Conservation (phyloP, 2,797 vertebrate genomes). For the Kryptolebias ocellatus region DNA sequence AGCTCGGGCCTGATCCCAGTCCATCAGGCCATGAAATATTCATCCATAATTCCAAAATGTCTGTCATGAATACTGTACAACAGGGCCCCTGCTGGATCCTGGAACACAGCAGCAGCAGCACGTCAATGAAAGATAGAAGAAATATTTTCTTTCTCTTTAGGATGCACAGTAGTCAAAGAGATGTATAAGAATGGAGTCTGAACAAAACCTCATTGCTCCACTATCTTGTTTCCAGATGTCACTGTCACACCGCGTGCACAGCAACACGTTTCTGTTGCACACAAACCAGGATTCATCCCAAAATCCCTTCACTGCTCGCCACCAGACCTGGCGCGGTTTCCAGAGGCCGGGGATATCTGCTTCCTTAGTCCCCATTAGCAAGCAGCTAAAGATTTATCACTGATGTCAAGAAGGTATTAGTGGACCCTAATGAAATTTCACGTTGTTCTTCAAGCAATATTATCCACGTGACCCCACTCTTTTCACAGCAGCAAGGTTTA, state of each 20-base stretch:
- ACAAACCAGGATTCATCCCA: slow-evolving; percentile 39
- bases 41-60: slow-evolving; percentile 67
- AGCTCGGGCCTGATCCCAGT: slow-evolving; percentile 56
- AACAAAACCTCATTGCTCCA: slow-evolving; percentile 24
- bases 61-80: slow-evolving; percentile 65
- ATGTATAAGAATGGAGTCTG: slow-evolving; percentile 20
- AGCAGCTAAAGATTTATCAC: slow-evolving; percentile 74
- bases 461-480: slow-evolving; percentile 70
- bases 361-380: slow-evolving; percentile 69
- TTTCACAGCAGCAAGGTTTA: slow-evolving; percentile 69
- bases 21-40: slow-evolving; percentile 79
- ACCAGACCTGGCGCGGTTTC: slow-evolving; percentile 58
- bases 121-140: slow-evolving; percentile 1
- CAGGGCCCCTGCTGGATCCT: slow-evolving; percentile 25
- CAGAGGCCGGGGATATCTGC: slow-evolving; percentile 52
- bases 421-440: slow-evolving; percentile 78
- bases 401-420: slow-evolving; percentile 75
- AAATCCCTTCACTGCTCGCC: slow-evolving; percentile 43
- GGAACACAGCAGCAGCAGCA: slow-evolving; percentile 19
- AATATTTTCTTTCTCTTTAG: slow-evolving; percentile 16
- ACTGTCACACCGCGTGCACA: slow-evolving; percentile 28
- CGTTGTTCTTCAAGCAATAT: slow-evolving; percentile 74
- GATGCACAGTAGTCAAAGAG: slow-evolving; percentile 18
- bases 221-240: slow-evolving; percentile 51
- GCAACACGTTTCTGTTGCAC: slow-evolving; percentile 50